Conservation (phyloP, 2,797 vertebrate genomes). For the Acropternis orthonyx region DNA sequence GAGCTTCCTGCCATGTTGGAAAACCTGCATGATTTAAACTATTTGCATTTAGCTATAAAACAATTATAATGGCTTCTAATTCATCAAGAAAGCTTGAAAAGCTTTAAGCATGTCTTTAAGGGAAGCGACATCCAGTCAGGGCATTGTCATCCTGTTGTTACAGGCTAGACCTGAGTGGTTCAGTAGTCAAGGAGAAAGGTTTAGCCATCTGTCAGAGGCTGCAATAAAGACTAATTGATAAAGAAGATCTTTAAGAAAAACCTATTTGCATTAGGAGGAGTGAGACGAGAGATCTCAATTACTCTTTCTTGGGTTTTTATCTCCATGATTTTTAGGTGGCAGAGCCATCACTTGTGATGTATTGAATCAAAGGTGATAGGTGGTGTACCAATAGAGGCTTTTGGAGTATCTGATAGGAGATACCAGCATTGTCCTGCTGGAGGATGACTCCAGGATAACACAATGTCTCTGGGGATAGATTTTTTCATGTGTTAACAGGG, state of each 20-base stretch:
- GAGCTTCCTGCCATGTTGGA: neutral
- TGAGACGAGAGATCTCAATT: neutral
- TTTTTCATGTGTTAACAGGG: neutral
- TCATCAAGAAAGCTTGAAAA: neutral
- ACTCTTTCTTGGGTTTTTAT: neutral
- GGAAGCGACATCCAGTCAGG: neutral
- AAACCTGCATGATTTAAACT: neutral
- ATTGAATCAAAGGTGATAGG: neutral
- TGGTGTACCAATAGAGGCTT: neutral
- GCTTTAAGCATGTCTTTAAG: neutral
- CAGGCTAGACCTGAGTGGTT: neutral
- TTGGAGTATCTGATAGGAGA: neutral
- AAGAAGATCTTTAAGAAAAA: neutral
- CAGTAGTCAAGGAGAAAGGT: neutral
- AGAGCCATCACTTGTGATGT: neutral
- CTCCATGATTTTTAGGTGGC: neutral
- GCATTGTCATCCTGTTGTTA: neutral
- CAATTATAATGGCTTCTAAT: neutral
- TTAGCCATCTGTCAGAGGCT: neutral
- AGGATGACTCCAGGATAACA: neutral
- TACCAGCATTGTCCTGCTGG: neutral
- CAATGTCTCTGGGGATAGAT: neutral
- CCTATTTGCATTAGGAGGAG: neutral
- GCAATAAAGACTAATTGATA: neutral
- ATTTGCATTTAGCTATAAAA: neutral